Conservation (phyloP, 2,888 invertebrate species). For the Andrena haemorrhoa region DNA sequence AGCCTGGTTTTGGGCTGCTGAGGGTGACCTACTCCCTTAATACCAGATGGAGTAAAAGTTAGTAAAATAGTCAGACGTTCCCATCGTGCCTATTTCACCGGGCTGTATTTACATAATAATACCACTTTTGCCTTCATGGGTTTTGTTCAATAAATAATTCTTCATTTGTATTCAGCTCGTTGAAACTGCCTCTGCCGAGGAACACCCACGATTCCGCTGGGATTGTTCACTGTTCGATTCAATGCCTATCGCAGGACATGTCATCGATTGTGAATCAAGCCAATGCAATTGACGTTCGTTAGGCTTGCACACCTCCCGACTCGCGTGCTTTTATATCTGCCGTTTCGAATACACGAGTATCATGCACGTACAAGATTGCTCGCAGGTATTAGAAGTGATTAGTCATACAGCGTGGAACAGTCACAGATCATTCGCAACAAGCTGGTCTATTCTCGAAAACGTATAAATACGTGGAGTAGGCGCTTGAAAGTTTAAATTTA, state of each 20-base stretch:
- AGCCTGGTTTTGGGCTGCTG: too few species aligned
- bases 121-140: too few species aligned
- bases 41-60: too few species aligned
- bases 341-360: neutral
- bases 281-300: constrained; percentile 15
- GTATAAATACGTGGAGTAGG: constrained; percentile 7
- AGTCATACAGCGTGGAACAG: neutral
- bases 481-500: constrained; percentile 15
- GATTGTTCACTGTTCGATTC: constrained; percentile 24
- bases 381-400: neutral
- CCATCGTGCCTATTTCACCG: too few species aligned
- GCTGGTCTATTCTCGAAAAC: neutral
- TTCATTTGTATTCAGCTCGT: neutral
- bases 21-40: too few species aligned
- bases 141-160: neutral
- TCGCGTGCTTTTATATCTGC: neutral
- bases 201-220: constrained; percentile 12
- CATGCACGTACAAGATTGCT: neutral
- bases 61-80: too few species aligned
- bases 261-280: constrained; percentile 23
- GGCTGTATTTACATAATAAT: too few species aligned
- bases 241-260: constrained; percentile 16
- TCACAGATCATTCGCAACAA: constrained; percentile 3
- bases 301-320: constrained; percentile 4
- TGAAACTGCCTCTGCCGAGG: neutral